A percentile compares a stretch with the other conserved stretches of the same genome.
phyloP scores from a whole-genome alignment of 2,113 vertebrate genomes.

The Prietella phreatophila region DNA sequence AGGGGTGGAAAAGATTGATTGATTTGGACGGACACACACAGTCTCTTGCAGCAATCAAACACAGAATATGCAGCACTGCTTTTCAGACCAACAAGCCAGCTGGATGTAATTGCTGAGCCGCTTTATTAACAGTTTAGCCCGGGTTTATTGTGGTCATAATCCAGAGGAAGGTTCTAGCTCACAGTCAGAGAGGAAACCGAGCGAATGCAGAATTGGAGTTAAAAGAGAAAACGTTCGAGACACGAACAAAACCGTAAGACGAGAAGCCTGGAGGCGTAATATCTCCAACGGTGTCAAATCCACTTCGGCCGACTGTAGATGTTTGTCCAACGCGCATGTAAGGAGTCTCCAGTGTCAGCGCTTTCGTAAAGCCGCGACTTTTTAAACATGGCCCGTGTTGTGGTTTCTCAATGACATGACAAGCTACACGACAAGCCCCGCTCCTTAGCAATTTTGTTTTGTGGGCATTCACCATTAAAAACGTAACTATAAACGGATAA shows the following conservation, averaged over 20 bases:
- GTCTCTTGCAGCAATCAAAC: not conserved
- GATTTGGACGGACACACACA: not conserved
- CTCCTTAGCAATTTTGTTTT: not conserved
- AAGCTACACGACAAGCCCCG: not conserved
- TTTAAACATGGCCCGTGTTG: not conserved
- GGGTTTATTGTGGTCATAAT: constrained; percentile 1
- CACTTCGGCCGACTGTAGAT: not conserved
- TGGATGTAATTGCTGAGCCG: not conserved
- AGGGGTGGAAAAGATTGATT: not conserved
- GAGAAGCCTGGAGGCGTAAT: too few species aligned
- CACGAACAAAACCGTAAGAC: not conserved
- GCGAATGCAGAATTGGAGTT: not conserved
- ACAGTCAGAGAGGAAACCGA: not conserved
- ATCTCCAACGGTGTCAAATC: not conserved
- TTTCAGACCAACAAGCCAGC: not conserved
- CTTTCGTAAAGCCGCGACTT: not conserved
- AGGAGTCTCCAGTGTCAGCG: not conserved
- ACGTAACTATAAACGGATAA: not conserved
- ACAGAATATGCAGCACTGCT: not conserved
- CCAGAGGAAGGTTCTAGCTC: not conserved
- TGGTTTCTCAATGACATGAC: not conserved
- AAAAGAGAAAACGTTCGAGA: not conserved
- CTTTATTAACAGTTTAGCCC: not conserved
- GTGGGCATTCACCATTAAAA: not conserved
- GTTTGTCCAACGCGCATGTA: not conserved